Percentiles rank a stretch among this genome's conserved stretches.
Evolutionary conservation across 2,888 invertebrate genomes (phyloP).

Genomic region (Trichacis sp.): DNA sequence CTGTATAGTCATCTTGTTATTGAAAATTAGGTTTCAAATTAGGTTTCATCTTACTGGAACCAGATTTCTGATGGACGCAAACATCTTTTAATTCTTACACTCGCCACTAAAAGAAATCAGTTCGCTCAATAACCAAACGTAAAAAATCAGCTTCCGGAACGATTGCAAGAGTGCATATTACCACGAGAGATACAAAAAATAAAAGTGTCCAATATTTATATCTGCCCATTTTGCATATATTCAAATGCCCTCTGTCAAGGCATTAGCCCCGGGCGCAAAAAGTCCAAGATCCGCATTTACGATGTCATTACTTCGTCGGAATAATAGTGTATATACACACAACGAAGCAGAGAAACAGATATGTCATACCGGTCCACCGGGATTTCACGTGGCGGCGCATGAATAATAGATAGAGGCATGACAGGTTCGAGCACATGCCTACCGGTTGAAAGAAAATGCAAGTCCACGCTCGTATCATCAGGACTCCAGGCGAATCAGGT

Average conservation of each 20-base stretch:
- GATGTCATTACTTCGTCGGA: constrained; percentile 30
- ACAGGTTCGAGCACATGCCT: background rate
- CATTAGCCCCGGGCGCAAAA: background rate
- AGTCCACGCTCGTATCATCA: background rate
- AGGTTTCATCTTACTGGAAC: too few relatives aligned
- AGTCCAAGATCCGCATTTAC: constrained; percentile 28
- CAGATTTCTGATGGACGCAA: too few relatives aligned
- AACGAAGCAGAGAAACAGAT: constrained; percentile 21
- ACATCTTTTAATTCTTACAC: too few relatives aligned
- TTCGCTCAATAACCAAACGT: too few relatives aligned
- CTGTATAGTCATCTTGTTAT: too few relatives aligned
- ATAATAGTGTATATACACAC: constrained; percentile 17
- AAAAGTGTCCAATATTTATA: too few relatives aligned
- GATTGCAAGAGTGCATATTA: too few relatives aligned
- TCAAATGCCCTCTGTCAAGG: background rate
- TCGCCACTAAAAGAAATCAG: too few relatives aligned
- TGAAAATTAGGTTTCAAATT: too few relatives aligned
- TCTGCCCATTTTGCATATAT: too few relatives aligned
- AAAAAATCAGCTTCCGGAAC: too few relatives aligned
- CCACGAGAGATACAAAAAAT: too few relatives aligned
- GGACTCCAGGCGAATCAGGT: constrained; percentile 1
- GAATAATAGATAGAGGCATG: background rate
- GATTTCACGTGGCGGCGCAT: constrained; percentile 2
- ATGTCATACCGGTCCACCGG: constrained; percentile 32
- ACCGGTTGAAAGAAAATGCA: background rate